phyloP scores from a whole-genome alignment of 2,113 vertebrate species.

The Tachysurus fulvidraco region DNA sequence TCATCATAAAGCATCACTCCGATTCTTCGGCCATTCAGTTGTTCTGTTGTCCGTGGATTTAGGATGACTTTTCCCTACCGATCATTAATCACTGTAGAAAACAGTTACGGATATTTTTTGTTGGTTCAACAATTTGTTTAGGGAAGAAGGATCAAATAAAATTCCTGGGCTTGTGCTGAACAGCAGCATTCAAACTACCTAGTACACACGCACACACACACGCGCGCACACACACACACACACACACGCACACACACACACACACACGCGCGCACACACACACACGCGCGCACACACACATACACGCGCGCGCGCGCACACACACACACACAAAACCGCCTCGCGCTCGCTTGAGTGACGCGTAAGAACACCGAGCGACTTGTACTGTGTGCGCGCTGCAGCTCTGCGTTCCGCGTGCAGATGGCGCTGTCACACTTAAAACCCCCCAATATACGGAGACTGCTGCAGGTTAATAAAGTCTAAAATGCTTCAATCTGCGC shows the following conservation, averaged over 20 bases:
- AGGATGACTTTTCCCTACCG: neutral
- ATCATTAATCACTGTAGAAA: neutral
- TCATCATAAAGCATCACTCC: neutral
- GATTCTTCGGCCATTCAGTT: neutral
- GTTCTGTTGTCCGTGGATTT: neutral
- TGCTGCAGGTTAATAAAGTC: neutral
- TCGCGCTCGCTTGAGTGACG: neutral
- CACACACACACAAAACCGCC: neutral
- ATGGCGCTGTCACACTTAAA: conserved; percentile 41
- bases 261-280: neutral
- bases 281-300: neutral
- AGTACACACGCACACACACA: too few relatives aligned
- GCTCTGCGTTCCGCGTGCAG: conserved; percentile 38
- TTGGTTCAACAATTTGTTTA: neutral
- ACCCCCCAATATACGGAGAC: neutral
- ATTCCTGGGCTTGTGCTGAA: neutral
- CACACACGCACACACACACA: neutral
- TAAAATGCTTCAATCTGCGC: neutral
- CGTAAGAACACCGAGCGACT: neutral
- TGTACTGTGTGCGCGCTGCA: conserved; percentile 8
- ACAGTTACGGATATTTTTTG: neutral
- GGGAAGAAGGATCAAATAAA: neutral
- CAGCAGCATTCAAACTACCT: too few relatives aligned
- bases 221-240: neutral
- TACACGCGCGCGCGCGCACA: neutral